These are phyloP conservation scores for Rotaria sp. DNA, from an alignment of 2,888 invertebrate species.

Conservation along the genomic window DNA sequence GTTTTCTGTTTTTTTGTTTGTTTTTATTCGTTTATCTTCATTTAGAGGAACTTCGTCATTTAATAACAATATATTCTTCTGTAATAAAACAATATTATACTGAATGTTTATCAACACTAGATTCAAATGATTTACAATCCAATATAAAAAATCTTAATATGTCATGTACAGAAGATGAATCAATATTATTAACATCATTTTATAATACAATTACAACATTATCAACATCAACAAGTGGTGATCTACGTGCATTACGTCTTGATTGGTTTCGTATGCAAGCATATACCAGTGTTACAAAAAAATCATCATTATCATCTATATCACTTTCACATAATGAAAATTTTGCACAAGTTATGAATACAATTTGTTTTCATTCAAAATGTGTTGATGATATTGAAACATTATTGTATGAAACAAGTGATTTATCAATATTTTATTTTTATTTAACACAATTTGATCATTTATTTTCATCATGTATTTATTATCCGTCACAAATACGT, in stretches of 20 bases:
- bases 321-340: constrained; percentile 73
- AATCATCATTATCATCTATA: constrained; percentile 60
- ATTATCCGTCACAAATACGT: constrained; percentile 87
- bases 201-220: constrained; percentile 69
- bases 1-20: neutral
- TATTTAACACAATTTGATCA: constrained; percentile 75
- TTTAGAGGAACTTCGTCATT: constrained; percentile 45
- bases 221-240: constrained; percentile 40
- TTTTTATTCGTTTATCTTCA: neutral
- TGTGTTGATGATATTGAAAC: constrained; percentile 97
- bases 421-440: constrained; percentile 79
- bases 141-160: neutral
- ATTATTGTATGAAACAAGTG: constrained; percentile 88
- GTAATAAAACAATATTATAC: constrained; percentile 95
- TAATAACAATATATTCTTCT: constrained; percentile 89
- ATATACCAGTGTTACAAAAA: constrained; percentile 70
- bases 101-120: constrained; percentile 89
- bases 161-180: constrained; percentile 77
- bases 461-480: constrained; percentile 95
- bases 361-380: constrained; percentile 88
- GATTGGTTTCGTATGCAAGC: constrained; percentile 91
- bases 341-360: constrained; percentile 82
- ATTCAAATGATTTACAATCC: constrained; percentile 76
- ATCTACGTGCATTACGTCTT: constrained; percentile 78
- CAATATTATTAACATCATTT: constrained; percentile 80